Evolutionary conservation across 2,888 invertebrate genomes (phyloP), one percentile per base, ranked within the genome.

Genomic region (Ormyrus pomaceus): DNA sequence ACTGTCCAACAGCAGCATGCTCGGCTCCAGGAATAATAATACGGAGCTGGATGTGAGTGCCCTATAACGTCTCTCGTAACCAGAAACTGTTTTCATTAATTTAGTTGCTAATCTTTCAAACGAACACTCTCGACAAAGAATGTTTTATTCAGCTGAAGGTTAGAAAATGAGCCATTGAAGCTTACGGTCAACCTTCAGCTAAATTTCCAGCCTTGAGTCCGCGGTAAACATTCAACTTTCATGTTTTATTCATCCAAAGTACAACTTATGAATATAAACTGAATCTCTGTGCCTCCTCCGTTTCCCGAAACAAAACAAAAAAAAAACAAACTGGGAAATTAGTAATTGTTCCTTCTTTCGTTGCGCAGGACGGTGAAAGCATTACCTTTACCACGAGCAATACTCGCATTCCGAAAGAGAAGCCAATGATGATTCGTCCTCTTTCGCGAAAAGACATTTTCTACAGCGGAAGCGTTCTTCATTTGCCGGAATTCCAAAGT

Each of bases 371-470:
- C 83, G 95, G 95, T 86, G 95, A 95, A 88, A 95, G 95, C 89
- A 93, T 95, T 88, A 95, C 93, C 84, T 93, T 92, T 84, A 92
- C 93, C 34, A 94, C 94, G 50, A 90, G 89, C 80, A 90, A 88
- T 82, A 90, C 93, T 0, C 89, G 89, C 73, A 90, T 87, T 34
- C 88, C 89, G 53, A 91, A 91, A 81, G 93, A 93, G 86, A 92
- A 92, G 83, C 92, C 93, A 66, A 92, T 94, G 83, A 96, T 97
- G 92, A 95, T 97, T 13, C 94, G 98, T 19, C 98, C 98, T 4
- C 91, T 99, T 91, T 98, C 98, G 7, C 93, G 98, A 74, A 98
- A 98, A 89, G 99, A 99, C 91, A 98, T 99, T 87, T 99, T 99
- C 93, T 99, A 99, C 91, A 97, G 98, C 3, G 98, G 99, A 51